A percentile compares a stretch with the other conserved stretches of the same genome.
Evolutionary conservation across 1,140 invertebrate species (phyloP).

Genomic region (Limonius californicus): DNA sequence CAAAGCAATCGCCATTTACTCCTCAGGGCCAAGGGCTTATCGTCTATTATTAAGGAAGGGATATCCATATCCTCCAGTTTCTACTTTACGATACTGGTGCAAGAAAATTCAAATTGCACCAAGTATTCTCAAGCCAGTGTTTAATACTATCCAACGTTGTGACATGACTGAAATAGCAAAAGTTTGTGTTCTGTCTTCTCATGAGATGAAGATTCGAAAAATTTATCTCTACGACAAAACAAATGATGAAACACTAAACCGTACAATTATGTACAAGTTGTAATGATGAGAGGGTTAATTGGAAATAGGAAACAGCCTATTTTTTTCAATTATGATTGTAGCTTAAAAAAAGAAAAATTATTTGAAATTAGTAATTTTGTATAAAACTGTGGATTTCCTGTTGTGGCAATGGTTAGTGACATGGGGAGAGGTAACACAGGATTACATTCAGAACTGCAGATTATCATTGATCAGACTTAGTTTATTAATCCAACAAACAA

Average conservation of each 20-base stretch:
- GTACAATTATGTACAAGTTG: neutral
- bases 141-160: neutral
- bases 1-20: conserved; percentile 10
- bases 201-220: conserved; percentile 18
- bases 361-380: conserved; percentile 29
- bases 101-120: conserved; percentile 18
- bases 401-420: conserved; percentile 37
- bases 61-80: conserved; percentile 16
- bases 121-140: conserved; percentile 13
- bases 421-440: conserved; percentile 33
- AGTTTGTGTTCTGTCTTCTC: neutral
- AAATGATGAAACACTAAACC: neutral
- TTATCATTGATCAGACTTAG: conserved; percentile 14
- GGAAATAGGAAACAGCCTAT: conserved; percentile 19
- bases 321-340: conserved; percentile 36
- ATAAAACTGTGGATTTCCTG: conserved; percentile 27
- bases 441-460: conserved; percentile 27
- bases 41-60: conserved; percentile 17
- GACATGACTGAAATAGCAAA: conserved; percentile 10
- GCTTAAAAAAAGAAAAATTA: conserved; percentile 31
- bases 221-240: conserved; percentile 4
- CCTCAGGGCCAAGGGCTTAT: conserved; percentile 10
- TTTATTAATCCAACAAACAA: conserved; percentile 27
- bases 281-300: neutral
- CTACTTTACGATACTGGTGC: conserved; percentile 6